Evolutionary conservation across 2,797 vertebrate genomes (phyloP).

Genomic region (Hydrophis major): DNA sequence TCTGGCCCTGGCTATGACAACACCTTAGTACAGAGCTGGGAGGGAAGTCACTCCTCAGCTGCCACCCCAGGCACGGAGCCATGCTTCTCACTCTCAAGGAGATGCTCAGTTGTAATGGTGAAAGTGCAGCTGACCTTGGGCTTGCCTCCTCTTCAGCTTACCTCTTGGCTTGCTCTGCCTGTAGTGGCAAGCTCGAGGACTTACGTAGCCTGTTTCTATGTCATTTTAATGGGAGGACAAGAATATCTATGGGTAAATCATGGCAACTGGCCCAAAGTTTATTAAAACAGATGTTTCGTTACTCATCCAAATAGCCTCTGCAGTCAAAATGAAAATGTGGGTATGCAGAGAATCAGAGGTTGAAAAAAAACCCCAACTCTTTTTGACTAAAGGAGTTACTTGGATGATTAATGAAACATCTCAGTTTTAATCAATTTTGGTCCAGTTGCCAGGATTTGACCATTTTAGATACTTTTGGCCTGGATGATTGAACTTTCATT

Average conservation of each 20-base stretch:
- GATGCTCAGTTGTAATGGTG: not conserved
- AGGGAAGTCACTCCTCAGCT: not conserved
- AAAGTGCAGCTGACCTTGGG: not conserved
- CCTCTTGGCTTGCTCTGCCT: not conserved
- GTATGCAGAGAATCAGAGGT: no score
- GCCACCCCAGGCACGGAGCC: not conserved
- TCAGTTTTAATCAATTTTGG: no score
- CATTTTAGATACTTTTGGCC: no score
- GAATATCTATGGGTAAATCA: not conserved
- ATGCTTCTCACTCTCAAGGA: not conserved
- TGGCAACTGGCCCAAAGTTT: no score
- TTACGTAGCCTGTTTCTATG: not conserved
- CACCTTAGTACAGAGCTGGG: not conserved
- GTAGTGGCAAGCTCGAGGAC: not conserved
- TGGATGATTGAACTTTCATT: no score
- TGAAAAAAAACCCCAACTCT: no score
- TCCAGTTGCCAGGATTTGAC: no score
- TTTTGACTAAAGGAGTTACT: no score
- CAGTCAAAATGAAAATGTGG: no score
- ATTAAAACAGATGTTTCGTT: no score
- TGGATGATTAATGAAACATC: no score
- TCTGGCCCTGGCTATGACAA: not conserved
- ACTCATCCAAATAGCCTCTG: no score
- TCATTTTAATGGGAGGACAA: not conserved
- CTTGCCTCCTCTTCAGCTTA: not conserved